Conservation (phyloP, 1,140 invertebrate species). For the Neodiprion lecontei region DNA sequence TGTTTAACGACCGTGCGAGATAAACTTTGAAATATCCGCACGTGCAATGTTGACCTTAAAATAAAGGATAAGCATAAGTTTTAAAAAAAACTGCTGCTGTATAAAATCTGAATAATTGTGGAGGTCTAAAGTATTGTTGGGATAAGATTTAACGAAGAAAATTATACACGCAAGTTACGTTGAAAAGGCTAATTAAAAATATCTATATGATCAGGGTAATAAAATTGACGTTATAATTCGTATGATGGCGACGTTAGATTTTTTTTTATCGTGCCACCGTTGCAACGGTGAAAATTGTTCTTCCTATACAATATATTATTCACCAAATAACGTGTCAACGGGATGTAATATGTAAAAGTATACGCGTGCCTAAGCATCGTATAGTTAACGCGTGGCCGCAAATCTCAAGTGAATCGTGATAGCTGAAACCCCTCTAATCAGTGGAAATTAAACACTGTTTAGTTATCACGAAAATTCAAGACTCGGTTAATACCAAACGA, state of each 20-base stretch:
- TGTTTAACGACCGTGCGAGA: not conserved
- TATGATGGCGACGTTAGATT: too few species aligned
- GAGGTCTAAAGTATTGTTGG: too few species aligned
- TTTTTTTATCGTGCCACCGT: too few species aligned
- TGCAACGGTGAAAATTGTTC: too few species aligned
- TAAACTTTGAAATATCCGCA: too few species aligned
- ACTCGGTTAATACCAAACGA: too few species aligned
- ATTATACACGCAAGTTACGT: not conserved
- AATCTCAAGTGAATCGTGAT: not conserved
- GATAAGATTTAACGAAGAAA: too few species aligned
- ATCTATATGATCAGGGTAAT: not conserved
- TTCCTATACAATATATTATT: too few species aligned
- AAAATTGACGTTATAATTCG: too few species aligned
- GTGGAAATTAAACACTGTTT: not conserved
- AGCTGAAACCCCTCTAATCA: conserved; percentile 1
- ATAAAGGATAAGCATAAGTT: not conserved
- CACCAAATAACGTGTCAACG: too few species aligned
- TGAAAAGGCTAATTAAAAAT: not conserved
- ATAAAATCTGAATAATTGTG: too few species aligned
- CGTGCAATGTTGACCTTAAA: not conserved
- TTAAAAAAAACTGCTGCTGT: not conserved
- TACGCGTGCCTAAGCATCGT: not conserved
- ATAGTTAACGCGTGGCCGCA: not conserved
- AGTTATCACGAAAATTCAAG: not conserved
- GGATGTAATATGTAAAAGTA: not conserved